Conservation (phyloP, 2,888 invertebrate species). For the Diaphora mendica region DNA sequence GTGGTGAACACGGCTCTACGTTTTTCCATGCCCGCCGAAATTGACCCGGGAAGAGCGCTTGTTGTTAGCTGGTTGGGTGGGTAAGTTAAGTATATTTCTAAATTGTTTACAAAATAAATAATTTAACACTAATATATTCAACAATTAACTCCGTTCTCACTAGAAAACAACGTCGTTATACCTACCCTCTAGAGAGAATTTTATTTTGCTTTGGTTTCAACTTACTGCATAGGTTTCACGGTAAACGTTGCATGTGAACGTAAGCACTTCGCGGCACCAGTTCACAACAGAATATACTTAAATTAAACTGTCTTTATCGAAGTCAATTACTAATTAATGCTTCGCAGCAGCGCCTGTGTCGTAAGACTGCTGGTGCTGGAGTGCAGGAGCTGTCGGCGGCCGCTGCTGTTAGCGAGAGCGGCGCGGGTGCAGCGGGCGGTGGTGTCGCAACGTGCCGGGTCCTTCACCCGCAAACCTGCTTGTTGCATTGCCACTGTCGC, state of each 20-base stretch:
- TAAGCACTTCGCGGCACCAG: not conserved
- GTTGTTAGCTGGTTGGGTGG: not conserved
- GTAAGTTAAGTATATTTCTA: no score
- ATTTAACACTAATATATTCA: not conserved
- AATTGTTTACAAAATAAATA: not conserved
- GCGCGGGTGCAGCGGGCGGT: not conserved
- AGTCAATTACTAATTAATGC: not conserved
- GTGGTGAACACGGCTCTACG: not conserved
- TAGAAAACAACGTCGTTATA: not conserved
- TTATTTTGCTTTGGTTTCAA: not conserved
- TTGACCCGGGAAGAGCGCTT: not conserved
- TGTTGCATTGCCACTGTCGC: slow-evolving; percentile 10
- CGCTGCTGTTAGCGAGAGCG: not conserved
- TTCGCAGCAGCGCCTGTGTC: not conserved
- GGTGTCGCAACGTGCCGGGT: slow-evolving; percentile 22
- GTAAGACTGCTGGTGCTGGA: not conserved
- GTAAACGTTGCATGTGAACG: not conserved
- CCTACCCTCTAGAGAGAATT: not conserved
- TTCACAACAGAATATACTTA: not conserved
- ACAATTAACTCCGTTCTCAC: not conserved
- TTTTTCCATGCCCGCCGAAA: not conserved
- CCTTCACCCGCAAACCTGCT: slow-evolving; percentile 26
- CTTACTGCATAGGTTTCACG: not conserved
- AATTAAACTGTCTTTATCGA: not conserved
- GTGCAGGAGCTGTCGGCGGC: not conserved